Conservation (phyloP, 2,113 vertebrate genomes). For the Stegastes partitus region DNA sequence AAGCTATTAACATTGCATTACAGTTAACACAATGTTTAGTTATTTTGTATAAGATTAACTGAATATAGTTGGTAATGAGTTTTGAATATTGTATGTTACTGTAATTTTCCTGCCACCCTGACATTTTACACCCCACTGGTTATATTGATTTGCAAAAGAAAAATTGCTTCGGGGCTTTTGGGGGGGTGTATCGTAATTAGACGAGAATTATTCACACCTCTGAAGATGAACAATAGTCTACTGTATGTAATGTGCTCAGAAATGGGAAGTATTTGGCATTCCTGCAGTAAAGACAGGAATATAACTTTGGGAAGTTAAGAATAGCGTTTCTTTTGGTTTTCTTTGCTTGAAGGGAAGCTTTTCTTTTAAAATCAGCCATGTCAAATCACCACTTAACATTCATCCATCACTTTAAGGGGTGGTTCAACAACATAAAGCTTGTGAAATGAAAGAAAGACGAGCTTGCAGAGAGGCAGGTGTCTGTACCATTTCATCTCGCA, state of each 20-base stretch:
- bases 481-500: slow-evolving; percentile 37
- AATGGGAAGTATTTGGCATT: slow-evolving; percentile 30
- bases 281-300: slow-evolving; percentile 6
- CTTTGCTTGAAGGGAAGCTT: background rate
- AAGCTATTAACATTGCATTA: background rate
- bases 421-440: slow-evolving; percentile 54
- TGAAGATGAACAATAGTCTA: slow-evolving; percentile 9
- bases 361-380: slow-evolving; percentile 34
- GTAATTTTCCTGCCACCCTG: slow-evolving; percentile 22
- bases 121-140: slow-evolving; percentile 36
- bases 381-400: slow-evolving; percentile 40
- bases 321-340: slow-evolving; percentile 12
- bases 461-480: slow-evolving; percentile 35
- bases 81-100: slow-evolving; percentile 11
- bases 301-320: slow-evolving; percentile 16
- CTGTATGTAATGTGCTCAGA: background rate
- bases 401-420: slow-evolving; percentile 39
- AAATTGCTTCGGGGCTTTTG: slow-evolving; percentile 47
- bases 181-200: slow-evolving; percentile 59
- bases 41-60: slow-evolving; percentile 6
- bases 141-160: slow-evolving; percentile 43
- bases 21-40: background rate
- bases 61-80: slow-evolving; percentile 18
- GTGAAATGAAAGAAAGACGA: slow-evolving; percentile 40
- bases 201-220: slow-evolving; percentile 39